Base-by-base conservation (phyloP, 2,888 invertebrate genomes). In the Sarcophaga carnaria region DNA sequence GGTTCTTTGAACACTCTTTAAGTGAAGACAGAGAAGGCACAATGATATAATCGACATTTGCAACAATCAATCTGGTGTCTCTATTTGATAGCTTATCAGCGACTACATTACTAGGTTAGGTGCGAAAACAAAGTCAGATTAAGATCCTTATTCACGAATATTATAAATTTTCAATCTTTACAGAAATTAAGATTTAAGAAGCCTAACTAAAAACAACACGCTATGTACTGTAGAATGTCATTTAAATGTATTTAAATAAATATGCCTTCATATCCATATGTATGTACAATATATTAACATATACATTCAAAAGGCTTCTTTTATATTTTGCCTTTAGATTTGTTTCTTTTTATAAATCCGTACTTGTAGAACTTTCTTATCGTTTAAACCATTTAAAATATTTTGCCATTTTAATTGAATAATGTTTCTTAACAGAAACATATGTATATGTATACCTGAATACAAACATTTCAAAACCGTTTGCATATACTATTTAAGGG, bases 371-470 rank as follows among this genome's bases (percentile, higher is more conserved):
- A 82, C 69, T 27, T 63, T 64, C 64, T 82, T 69, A 69, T 81
- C 49, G 62, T 49, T 37, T 62, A 75, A 69, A 47, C 20, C 66
- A 71, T 81, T 80, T 78, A 59, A 81, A 84, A 82, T 87, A 82
- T 87, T 80, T 84, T 85, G 81, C 87, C 80, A 87, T 82, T 85
- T 85, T 85, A 64, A 85, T 85, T 85, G 82, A 63, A 59, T 75
- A 78, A 78, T 83, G 64, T 22, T 60, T 77, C 54, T 54, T 54
- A 14, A 54, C 54, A 17, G 37, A 37, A 14, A 54, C 54, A 14
- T 54, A 54, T 14, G 14, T 12, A 49, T 4, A 14, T 75, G n/a
- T n/a, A n/a, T n/a, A 20, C 14, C 27, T 12, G 12, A n/a, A n/a
- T n/a, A n/a, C 37, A 37, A 37, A 37, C 37, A 37, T 37, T 37